Evolutionary conservation across 2,113 vertebrate genomes (phyloP).

Genomic region (Spilogale gracilis): DNA sequence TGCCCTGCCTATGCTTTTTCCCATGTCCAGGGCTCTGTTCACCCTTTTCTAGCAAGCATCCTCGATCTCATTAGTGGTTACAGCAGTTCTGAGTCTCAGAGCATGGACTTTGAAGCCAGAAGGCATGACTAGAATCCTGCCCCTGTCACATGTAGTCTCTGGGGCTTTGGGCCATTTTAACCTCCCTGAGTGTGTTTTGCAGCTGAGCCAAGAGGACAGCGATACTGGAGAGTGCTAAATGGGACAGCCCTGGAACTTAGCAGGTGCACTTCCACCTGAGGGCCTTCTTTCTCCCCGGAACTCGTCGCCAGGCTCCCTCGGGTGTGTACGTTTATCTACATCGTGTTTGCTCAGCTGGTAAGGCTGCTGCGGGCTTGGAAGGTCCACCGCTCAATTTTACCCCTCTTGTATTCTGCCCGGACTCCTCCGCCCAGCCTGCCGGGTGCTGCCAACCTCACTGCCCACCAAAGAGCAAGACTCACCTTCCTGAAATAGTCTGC

Average conservation of each 20-base stretch:
- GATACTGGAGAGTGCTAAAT: not conserved
- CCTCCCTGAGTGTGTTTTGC: not conserved
- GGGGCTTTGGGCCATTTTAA: not conserved
- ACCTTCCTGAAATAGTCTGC: conserved; percentile 92
- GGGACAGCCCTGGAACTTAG: rapidly evolving
- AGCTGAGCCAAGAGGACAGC: not conserved
- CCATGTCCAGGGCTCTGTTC: not conserved
- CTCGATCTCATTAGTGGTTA: not conserved
- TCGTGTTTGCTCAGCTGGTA: not conserved
- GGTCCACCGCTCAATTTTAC: rapidly evolving
- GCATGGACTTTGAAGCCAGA: not conserved
- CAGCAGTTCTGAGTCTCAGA: not conserved
- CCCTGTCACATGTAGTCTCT: not conserved
- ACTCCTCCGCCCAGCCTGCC: not conserved
- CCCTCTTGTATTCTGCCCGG: not conserved
- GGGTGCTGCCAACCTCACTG: not conserved
- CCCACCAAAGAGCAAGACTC: conserved; percentile 47
- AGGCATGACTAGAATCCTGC: not conserved
- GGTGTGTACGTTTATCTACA: rapidly evolving
- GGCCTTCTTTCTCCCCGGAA: not conserved
- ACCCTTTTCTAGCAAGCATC: not conserved
- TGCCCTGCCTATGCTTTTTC: not conserved
- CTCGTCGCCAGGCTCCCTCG: rapidly evolving
- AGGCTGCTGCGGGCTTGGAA: rapidly evolving
- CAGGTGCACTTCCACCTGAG: not conserved